Conservation (phyloP, 1,140 invertebrate genomes). For the Drosophila grimshawi region DNA sequence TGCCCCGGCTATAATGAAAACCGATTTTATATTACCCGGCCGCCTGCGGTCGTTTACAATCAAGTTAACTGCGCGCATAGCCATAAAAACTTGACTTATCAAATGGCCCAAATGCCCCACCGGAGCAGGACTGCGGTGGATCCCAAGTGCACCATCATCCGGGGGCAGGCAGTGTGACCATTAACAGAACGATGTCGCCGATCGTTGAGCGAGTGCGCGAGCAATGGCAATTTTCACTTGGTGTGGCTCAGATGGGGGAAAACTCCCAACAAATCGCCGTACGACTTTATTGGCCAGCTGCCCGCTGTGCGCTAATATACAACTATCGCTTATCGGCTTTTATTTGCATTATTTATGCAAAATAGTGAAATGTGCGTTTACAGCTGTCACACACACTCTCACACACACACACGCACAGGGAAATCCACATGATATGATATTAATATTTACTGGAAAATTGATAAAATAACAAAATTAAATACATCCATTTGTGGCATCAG, state of each 20-base stretch:
- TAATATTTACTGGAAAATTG: neutral
- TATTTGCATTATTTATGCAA: conserved; percentile 78
- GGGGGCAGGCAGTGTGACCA: conserved; percentile 62
- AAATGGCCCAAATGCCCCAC: conserved; percentile 65
- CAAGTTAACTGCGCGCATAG: conserved; percentile 75
- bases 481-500: neutral
- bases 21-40: conserved; percentile 76
- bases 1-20: conserved; percentile 74
- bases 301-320: conserved; percentile 74
- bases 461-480: neutral
- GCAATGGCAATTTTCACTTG: conserved; percentile 77
- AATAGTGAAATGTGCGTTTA: conserved; percentile 55
- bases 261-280: conserved; percentile 36
- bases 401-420: neutral
- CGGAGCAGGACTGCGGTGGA: conserved; percentile 15
- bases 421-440: conserved; percentile 1
- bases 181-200: conserved; percentile 79
- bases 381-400: conserved; percentile 4
- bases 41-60: conserved; percentile 80
- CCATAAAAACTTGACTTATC: conserved; percentile 78
- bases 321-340: conserved; percentile 71
- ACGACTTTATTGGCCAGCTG: conserved; percentile 75
- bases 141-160: conserved; percentile 22
- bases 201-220: conserved; percentile 57
- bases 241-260: conserved; percentile 30